Base-by-base conservation (phyloP, 2,797 vertebrate genomes). In the Holocentrus rufus region DNA sequence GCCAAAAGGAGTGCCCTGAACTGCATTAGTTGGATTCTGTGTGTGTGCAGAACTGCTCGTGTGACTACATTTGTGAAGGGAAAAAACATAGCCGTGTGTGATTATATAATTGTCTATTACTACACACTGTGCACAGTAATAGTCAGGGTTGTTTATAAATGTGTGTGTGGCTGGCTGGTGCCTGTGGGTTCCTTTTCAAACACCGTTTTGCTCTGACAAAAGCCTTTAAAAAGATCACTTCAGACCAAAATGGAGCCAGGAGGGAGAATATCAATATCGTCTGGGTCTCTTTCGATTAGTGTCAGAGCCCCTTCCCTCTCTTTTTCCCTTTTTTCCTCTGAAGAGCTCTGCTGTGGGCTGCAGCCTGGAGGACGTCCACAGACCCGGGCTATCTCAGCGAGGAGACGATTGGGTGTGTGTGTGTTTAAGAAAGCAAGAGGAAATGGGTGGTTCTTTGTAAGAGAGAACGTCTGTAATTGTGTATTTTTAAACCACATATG, bases 241-340 rank as follows among this genome's bases (percentile, higher is more conserved):
- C 79, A 65, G 77, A 80, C 36, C 63, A 70, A 79, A 84, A 72
- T 55, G 56, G 73, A 87, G 77, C 69, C 79, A 61, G 72, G 63
- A 79, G 67, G 57, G 42, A 78, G 69, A 70, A 78, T 72, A 84
- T 88, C 84, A 85, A 82, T 86, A 86, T 74, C 36, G 56, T 75
- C 67, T 1, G 36, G 67, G 80, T 84, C 72, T 77, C 69, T 62
- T 82, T 85, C 66, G 74, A 61, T 85, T 81, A 81, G 34, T 65
- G 72, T 82, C 75, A 47, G 67, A 72, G 39, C 13, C 25, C 14
- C 18, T 18, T 62, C 65, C 18, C 42, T 59, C 20, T 27, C 6
- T 44, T 52, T 54, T 25, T 52, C 31, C 15, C 17, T 61, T 22
- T 59, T 25, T 62, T 58, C 34, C 36, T 74, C 53, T 68, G 25